Conservation (phyloP, 1,140 invertebrate genomes). For the Drosophila cardini region DNA sequence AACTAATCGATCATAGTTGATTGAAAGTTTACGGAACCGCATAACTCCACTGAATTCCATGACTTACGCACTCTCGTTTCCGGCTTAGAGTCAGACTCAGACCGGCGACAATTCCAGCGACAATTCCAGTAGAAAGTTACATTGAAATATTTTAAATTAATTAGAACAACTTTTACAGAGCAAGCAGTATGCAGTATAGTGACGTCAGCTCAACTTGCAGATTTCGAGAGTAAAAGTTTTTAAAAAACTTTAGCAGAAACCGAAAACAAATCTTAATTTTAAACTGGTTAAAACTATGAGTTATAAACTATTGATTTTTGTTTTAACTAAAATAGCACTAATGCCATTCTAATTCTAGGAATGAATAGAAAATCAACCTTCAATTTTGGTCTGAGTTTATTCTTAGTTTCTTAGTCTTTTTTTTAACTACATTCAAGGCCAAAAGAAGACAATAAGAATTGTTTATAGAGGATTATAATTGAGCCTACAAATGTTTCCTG, state of each 20-base stretch:
- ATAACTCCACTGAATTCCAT: slow-evolving; percentile 19
- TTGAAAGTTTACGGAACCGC: slow-evolving; percentile 54
- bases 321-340: neutral
- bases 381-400: neutral
- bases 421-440: slow-evolving; percentile 10
- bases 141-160: slow-evolving; percentile 40
- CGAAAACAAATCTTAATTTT: neutral
- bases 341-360: slow-evolving; percentile 19
- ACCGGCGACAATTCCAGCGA: slow-evolving; percentile 6
- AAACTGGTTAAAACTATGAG: too few relatives aligned
- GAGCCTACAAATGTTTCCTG: neutral
- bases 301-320: too few relatives aligned
- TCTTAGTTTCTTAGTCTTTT: neutral
- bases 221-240: too few relatives aligned
- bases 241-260: neutral
- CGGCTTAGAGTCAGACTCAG: slow-evolving; percentile 2
- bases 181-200: neutral
- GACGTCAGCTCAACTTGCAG: too few relatives aligned
- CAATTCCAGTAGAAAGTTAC: neutral
- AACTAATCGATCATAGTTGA: slow-evolving; percentile 29
- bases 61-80: slow-evolving; percentile 35
- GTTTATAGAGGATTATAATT: neutral
- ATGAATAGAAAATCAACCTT: slow-evolving; percentile 19
- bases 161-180: slow-evolving; percentile 15
- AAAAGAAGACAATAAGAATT: neutral